Conservation (phyloP, 2,888 invertebrate genomes). For the Capitulum mitella region DNA sequence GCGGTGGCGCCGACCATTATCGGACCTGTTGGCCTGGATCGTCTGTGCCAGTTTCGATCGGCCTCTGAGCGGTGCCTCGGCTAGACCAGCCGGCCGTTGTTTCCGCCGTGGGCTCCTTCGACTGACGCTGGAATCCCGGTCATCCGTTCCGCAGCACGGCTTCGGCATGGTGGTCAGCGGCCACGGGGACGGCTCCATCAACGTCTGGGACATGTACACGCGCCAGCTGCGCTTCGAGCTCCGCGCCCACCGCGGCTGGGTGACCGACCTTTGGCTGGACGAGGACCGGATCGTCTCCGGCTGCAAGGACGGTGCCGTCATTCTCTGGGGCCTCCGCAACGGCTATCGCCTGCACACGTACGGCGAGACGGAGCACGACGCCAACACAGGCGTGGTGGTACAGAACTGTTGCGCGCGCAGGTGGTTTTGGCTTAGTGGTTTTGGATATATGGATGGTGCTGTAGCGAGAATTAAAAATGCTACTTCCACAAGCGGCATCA, state of each 20-base stretch:
- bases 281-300: not conserved
- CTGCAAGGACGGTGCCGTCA: not conserved
- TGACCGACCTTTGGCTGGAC: not conserved
- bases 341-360: not conserved
- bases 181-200: not conserved
- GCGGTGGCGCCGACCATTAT: too few species aligned
- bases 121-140: not conserved
- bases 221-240: not conserved
- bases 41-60: not conserved
- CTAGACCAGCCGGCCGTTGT: not conserved
- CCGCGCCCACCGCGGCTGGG: not conserved
- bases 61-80: not conserved
- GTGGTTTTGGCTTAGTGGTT: not conserved
- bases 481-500: not conserved
- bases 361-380: not conserved
- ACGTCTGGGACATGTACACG: not conserved
- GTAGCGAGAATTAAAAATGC: too few species aligned
- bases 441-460: too few species aligned
- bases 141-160: not conserved
- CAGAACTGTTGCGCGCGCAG: not conserved
- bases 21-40: not conserved
- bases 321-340: not conserved
- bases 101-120: not conserved
- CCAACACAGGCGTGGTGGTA: not conserved
- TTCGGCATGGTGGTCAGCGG: slow-evolving; percentile 8